Evolutionary conservation across 2,113 vertebrate species (phyloP).

Genomic region (Mystacornis crossleyi): DNA sequence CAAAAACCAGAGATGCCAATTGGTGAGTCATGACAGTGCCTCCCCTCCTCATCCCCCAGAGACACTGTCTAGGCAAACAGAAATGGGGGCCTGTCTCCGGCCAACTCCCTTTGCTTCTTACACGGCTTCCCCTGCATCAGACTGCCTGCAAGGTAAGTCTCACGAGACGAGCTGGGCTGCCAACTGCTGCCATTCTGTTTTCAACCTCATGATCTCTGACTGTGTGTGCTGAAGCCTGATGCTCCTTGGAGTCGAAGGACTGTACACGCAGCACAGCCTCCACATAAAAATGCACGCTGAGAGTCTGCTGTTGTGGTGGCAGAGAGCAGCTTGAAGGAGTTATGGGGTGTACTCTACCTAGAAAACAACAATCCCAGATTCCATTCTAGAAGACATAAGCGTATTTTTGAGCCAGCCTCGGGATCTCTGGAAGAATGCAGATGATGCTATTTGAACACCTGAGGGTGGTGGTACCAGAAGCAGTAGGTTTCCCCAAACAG

Average conservation of each 20-base stretch:
- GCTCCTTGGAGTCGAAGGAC: neutral
- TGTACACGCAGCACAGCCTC: neutral
- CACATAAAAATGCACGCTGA: neutral
- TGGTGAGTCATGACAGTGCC: neutral
- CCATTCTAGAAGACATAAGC: neutral
- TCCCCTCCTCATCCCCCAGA: neutral
- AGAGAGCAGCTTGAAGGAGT: neutral
- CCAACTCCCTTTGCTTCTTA: neutral
- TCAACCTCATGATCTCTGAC: neutral
- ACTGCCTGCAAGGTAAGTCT: neutral
- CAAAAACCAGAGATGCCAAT: neutral
- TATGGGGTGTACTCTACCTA: neutral
- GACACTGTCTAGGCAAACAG: neutral
- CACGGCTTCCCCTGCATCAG: neutral
- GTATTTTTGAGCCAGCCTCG: neutral
- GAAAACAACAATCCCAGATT: neutral
- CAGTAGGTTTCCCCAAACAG: neutral
- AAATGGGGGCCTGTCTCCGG: neutral
- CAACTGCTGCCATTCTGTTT: neutral
- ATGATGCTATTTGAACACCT: neutral
- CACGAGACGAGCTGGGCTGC: neutral
- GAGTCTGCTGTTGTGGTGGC: neutral
- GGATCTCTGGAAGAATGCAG: neutral
- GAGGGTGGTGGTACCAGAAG: neutral
- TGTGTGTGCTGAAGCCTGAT: neutral